Evolutionary conservation across 2,888 invertebrate species (phyloP), one percentile per base, ranked within the genome.

Genomic region (Iselma pallidipennis): DNA sequence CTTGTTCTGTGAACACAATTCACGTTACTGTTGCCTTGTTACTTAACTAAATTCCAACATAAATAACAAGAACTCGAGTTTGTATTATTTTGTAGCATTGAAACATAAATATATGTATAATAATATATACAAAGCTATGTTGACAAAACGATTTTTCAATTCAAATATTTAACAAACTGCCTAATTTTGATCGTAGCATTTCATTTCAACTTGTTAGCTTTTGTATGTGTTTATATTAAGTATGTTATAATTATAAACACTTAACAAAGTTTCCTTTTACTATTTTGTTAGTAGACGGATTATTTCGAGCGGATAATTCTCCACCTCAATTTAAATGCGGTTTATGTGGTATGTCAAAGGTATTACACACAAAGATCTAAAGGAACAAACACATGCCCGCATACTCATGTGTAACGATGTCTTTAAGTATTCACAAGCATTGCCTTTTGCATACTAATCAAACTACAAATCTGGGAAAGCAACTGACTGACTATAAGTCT

Each of bases 311-410:
- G 31, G 16, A 51, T 51, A 51, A 51, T 29, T 29, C 29, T 21
- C 29, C 19, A 51, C 28, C 51, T 16, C 51, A 28, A 19, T 29
- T 28, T 31, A 26, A 51, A 51, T 51, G 51, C 29, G 51, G 51
- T 51, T n/a, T n/a, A 16, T 31, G 51, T 21, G 51, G 51, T 12
- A 26, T 51, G 51, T 51, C 51, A 51, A 51, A 51, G 51, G 51
- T 31, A 51, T 51, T 51, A 51, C 42, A 37, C n/a, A 37, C 51
- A 51, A 51, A 51, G 51, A 51, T 28, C 51, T 9, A 29, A 51
- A 31, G n/a, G 31, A 51, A 51, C 51, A 51, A 51, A 31, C 51
- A 31, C 26, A 51, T 21, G 42, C 51, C 51, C 51, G 51, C 29
- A 51, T 31, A 29, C n/a, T 29, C 29, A 23, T 51, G 51, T 51